Evolutionary conservation across 1,140 invertebrate genomes (phyloP).

Genomic region (Pectinophora gossypiella): DNA sequence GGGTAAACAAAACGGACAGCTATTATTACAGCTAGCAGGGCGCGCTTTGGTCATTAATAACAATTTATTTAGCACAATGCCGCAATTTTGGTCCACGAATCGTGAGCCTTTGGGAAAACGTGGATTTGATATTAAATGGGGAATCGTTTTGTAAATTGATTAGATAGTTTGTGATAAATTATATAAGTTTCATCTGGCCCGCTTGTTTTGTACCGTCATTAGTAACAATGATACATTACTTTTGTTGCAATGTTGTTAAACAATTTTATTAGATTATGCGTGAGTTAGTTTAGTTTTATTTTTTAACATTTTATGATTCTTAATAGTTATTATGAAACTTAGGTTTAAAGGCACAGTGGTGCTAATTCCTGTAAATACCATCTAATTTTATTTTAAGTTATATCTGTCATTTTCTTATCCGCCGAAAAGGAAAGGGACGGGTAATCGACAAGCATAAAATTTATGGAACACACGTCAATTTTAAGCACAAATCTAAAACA

Average conservation of each 20-base stretch:
- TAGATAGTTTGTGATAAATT: slow-evolving; percentile 64
- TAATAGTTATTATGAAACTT: too few species aligned
- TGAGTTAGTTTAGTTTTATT: too few species aligned
- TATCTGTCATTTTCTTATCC: too few species aligned
- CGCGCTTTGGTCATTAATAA: slow-evolving; percentile 72
- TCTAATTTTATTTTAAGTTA: too few species aligned
- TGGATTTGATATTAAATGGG: slow-evolving; percentile 66
- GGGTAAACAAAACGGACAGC: slow-evolving; percentile 33
- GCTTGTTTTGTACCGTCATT: slow-evolving; percentile 1
- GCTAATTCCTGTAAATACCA: too few species aligned
- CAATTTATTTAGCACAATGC: slow-evolving; percentile 71
- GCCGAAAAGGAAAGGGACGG: too few species aligned
- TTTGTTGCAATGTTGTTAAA: slow-evolving; percentile 5
- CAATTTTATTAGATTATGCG: background rate
- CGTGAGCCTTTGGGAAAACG: slow-evolving; percentile 64
- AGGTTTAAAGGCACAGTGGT: too few species aligned
- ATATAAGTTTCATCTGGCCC: slow-evolving; percentile 27
- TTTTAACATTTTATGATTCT: too few species aligned
- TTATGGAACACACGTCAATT: too few species aligned
- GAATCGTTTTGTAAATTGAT: slow-evolving; percentile 66
- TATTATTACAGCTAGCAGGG: slow-evolving; percentile 58
- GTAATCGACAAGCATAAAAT: too few species aligned
- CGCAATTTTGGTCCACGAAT: slow-evolving; percentile 61
- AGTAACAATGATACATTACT: slow-evolving; percentile 2
- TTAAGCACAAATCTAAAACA: too few species aligned